Evolutionary conservation across 2,113 vertebrate genomes (phyloP).

Genomic region (Paraplagusia blochii): DNA sequence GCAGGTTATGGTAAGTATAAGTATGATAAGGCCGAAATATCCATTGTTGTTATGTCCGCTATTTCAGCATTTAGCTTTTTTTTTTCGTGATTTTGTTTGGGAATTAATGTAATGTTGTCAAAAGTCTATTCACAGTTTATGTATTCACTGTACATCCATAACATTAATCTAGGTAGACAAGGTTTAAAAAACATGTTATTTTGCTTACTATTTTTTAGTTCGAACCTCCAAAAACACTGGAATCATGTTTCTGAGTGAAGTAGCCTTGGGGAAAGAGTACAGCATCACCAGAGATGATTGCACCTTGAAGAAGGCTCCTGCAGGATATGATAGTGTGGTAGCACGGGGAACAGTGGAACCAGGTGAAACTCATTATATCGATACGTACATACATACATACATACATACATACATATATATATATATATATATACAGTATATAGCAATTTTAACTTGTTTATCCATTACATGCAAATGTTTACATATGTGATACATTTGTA

Average conservation of each 20-base stretch:
- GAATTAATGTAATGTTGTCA: too few relatives aligned
- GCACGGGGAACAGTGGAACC: constrained; percentile 83
- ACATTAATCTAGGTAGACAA: background rate
- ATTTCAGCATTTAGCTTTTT: too few relatives aligned
- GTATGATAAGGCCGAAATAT: too few relatives aligned
- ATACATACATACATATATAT: too few relatives aligned
- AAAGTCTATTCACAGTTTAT: too few relatives aligned
- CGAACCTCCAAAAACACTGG: constrained; percentile 64
- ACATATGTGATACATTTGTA: too few relatives aligned
- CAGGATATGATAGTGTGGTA: constrained; percentile 81
- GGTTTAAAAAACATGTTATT: background rate
- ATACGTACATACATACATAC: too few relatives aligned
- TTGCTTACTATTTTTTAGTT: constrained; percentile 64
- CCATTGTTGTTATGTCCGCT: too few relatives aligned
- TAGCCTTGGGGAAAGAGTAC: constrained; percentile 83
- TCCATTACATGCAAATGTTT: too few relatives aligned
- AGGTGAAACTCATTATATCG: constrained; percentile 65
- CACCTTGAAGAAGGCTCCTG: constrained; percentile 68
- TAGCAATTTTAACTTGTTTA: too few relatives aligned
- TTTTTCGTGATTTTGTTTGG: too few relatives aligned
- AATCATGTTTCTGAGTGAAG: constrained; percentile 91
- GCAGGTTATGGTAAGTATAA: constrained; percentile 82
- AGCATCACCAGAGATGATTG: constrained; percentile 70
- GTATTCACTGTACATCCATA: background rate
- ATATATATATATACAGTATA: too few relatives aligned